These are phyloP conservation scores for Drosophila dunni DNA, from an alignment of 1,140 invertebrate species.

Conservation along the genomic window DNA sequence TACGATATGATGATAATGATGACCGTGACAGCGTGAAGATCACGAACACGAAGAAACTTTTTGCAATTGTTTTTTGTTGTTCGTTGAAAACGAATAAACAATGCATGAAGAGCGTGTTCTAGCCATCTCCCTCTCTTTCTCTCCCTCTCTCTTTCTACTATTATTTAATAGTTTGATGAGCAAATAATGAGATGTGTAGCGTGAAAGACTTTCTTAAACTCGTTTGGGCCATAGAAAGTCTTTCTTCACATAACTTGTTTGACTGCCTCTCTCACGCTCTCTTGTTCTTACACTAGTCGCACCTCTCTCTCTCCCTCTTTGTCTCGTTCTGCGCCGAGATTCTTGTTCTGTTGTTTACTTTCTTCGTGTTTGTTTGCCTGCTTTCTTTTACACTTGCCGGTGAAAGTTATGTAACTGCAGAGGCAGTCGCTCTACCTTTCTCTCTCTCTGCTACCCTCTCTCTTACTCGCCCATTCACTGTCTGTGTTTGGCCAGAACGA, in stretches of 20 bases:
- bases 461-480: not conserved
- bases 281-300: not conserved
- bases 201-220: slow-evolving; percentile 60
- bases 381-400: slow-evolving; percentile 56
- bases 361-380: slow-evolving; percentile 53
- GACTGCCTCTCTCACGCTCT: slow-evolving; percentile 5
- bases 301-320: slow-evolving; percentile 1
- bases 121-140: not conserved
- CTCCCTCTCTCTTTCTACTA: not conserved
- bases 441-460: not conserved
- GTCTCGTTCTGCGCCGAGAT: slow-evolving; percentile 11
- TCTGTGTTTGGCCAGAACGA: slow-evolving; percentile 61
- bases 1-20: slow-evolving; percentile 39
- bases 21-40: slow-evolving; percentile 67
- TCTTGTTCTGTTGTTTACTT: slow-evolving; percentile 63
- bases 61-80: slow-evolving; percentile 23
- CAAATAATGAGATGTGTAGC: not conserved
- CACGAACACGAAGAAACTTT: slow-evolving; percentile 23
- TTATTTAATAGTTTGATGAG: slow-evolving; percentile 12
- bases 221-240: slow-evolving; percentile 55
- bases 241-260: slow-evolving; percentile 44
- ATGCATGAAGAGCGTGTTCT: not conserved
- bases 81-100: not conserved
- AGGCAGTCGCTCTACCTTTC: slow-evolving; percentile 30
- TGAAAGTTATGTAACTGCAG: slow-evolving; percentile 71